Conservation (phyloP, 2,888 invertebrate genomes). For the Tetragonula carbonaria region DNA sequence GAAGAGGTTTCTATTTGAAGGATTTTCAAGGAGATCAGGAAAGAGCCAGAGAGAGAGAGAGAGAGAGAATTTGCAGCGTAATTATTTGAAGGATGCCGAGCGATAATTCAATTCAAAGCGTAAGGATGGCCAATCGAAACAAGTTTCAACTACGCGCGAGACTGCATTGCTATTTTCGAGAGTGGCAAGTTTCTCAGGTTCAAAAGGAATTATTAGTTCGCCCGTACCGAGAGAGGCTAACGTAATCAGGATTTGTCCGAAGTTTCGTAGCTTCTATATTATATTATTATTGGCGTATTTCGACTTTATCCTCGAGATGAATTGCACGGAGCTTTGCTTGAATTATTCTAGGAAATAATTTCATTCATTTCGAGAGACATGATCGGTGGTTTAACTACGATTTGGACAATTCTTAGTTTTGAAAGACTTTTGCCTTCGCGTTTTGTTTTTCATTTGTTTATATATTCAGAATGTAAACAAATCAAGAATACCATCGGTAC, state of each 20-base stretch:
- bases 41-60: background rate
- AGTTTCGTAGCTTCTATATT: slow-evolving; percentile 6
- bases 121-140: background rate
- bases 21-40: background rate
- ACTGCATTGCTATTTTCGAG: slow-evolving; percentile 25
- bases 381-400: too few relatives aligned
- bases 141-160: slow-evolving; percentile 8
- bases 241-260: slow-evolving; percentile 26
- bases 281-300: slow-evolving; percentile 9
- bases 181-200: slow-evolving; percentile 33
- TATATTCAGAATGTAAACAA: too few relatives aligned
- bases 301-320: slow-evolving; percentile 7
- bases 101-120: slow-evolving; percentile 5
- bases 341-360: background rate
- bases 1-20: background rate
- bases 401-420: background rate
- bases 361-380: background rate
- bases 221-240: slow-evolving; percentile 1
- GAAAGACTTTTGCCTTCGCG: too few relatives aligned
- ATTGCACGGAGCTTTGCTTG: background rate
- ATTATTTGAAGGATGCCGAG: background rate
- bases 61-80: background rate
- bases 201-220: slow-evolving; percentile 47
- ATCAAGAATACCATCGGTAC: too few relatives aligned
- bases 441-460: too few relatives aligned